These are phyloP conservation scores for Aplysina aerophoba DNA, from an alignment of 37 sponge, comb jelly and placozoan genomes.

Conservation along the genomic window DNA sequence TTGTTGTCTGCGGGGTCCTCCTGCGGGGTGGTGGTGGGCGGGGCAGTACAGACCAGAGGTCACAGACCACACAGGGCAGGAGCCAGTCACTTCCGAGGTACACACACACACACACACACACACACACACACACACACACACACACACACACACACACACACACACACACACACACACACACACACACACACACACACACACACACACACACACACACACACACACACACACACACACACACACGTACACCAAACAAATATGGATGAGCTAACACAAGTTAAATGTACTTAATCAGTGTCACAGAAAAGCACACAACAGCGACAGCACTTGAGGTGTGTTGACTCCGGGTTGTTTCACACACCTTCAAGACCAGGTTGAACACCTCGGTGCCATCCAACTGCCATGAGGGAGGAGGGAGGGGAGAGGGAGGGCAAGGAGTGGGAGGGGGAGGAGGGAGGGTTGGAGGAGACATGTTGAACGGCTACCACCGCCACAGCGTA, in stretches of 20 bases:
- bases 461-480: too few species aligned
- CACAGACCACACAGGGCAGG: too few species aligned
- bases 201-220: constrained; percentile 2
- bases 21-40: too few species aligned
- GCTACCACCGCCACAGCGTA: too few species aligned
- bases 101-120: not conserved
- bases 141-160: not conserved
- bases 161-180: constrained; percentile 19
- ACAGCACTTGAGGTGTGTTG: too few species aligned
- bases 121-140: constrained; percentile 15
- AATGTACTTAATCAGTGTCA: too few species aligned
- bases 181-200: constrained; percentile 28
- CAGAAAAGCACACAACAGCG: too few species aligned
- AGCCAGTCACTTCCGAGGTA: not conserved
- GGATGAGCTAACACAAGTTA: too few species aligned
- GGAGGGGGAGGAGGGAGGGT: too few species aligned
- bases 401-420: not conserved
- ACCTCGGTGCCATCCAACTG: not conserved
- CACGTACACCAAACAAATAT: not conserved
- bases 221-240: not conserved
- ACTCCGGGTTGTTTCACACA: not conserved
- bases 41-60: too few species aligned
- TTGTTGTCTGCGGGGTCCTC: too few species aligned
- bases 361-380: not conserved
- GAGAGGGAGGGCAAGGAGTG: too few species aligned